Percentiles rank a stretch among this genome's conserved stretches.
These are phyloP conservation scores for Polylopha cassiicola DNA, from an alignment of 2,888 invertebrate species.

Conservation along the genomic window DNA sequence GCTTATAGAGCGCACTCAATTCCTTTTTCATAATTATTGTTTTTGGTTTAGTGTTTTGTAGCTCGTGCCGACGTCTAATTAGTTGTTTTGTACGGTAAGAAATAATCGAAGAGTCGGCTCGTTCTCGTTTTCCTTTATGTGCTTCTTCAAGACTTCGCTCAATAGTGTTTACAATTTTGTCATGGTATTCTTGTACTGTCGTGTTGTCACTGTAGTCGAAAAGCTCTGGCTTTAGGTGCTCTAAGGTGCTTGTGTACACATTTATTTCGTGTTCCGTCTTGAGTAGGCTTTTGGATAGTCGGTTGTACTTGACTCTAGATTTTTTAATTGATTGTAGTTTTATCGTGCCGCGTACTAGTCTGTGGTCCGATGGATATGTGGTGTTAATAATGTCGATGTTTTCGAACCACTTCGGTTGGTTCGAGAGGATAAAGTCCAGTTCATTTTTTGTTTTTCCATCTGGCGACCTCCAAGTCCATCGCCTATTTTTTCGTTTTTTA, in stretches of 20 bases:
- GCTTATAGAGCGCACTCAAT: not conserved
- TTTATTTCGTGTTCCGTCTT: not conserved
- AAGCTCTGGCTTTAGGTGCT: not conserved
- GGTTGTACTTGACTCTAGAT: not conserved
- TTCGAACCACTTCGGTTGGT: not conserved
- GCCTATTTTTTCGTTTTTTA: not conserved
- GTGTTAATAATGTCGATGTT: not conserved
- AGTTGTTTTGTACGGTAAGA: not conserved
- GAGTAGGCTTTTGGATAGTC: not conserved
- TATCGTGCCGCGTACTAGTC: not conserved
- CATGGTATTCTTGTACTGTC: not conserved
- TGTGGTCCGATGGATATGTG: not conserved
- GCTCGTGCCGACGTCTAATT: not conserved
- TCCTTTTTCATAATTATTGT: not conserved
- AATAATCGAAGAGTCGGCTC: not conserved
- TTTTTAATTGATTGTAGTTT: not conserved
- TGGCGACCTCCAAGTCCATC: slow-evolving; percentile 2
- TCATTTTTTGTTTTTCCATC: not conserved
- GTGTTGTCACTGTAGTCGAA: not conserved
- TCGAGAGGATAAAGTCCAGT: not conserved
- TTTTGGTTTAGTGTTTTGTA: slow-evolving; percentile 2
- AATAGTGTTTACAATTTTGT: not conserved
- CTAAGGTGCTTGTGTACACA: not conserved
- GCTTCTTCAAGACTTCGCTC: not conserved
- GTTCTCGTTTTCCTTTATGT: not conserved